Evolutionary conservation across 1,140 invertebrate species (phyloP).

Genomic region (Subanguina moxae): DNA sequence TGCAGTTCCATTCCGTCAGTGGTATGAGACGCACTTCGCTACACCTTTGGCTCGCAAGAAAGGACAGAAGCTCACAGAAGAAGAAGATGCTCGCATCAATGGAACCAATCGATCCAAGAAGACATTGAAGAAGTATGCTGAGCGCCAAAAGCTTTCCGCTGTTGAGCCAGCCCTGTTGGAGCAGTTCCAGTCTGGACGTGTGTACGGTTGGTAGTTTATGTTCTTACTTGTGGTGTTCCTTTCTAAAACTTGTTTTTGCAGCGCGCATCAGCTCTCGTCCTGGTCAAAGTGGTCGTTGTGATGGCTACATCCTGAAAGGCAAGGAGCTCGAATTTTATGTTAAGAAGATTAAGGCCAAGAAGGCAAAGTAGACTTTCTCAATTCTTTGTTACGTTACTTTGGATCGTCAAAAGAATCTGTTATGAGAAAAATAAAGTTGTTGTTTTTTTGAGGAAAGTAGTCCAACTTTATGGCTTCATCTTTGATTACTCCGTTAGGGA

Average conservation of each 20-base stretch:
- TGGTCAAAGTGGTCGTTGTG: constrained; percentile 91
- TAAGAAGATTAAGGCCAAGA: constrained; percentile 79
- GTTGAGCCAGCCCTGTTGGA: constrained; percentile 88
- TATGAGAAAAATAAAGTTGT: no score
- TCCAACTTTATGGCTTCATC: no score
- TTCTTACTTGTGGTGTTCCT: constrained; percentile 52
- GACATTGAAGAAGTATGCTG: constrained; percentile 83
- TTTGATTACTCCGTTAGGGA: no score
- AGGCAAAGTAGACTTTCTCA: constrained; percentile 61
- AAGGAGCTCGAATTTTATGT: constrained; percentile 99
- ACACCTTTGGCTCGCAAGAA: constrained; percentile 90
- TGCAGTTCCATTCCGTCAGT: constrained; percentile 95
- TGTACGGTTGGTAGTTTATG: constrained; percentile 70
- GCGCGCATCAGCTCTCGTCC: constrained; percentile 91
- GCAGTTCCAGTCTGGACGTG: constrained; percentile 88
- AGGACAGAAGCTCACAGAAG: constrained; percentile 86
- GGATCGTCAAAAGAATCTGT: no score
- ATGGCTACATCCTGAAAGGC: constrained; percentile 97
- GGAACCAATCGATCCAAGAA: constrained; percentile 70
- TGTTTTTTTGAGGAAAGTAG: no score
- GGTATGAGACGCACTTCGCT: constrained; percentile 95
- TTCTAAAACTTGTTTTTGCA: no score
- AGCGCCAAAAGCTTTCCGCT: constrained; percentile 82
- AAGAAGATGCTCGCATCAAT: constrained; percentile 86
- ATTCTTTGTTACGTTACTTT: neutral